phyloP scores from a whole-genome alignment of 2,113 vertebrate genomes.

The Tupaia chinensis region DNA sequence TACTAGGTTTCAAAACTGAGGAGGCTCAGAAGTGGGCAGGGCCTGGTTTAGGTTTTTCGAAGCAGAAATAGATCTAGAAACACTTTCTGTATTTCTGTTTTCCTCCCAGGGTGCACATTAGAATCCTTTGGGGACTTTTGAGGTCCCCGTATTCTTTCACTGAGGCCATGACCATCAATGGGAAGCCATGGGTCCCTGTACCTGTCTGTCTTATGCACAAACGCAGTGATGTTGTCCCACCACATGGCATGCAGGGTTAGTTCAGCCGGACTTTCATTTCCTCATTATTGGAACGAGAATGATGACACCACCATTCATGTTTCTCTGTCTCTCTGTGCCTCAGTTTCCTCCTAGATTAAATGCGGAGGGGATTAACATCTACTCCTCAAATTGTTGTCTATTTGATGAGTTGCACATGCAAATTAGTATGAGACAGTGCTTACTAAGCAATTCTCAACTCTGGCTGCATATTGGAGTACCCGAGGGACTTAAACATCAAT shows the following conservation, averaged over 20 bases:
- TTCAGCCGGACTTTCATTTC: neutral
- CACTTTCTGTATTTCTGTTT: neutral
- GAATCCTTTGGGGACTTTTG: neutral
- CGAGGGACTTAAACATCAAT: neutral
- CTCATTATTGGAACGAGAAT: neutral
- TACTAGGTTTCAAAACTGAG: neutral
- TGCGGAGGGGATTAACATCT: neutral
- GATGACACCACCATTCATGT: neutral
- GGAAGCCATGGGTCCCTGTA: neutral
- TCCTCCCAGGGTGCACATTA: neutral
- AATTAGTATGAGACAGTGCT: neutral
- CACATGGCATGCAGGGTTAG: neutral
- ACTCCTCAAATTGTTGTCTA: neutral
- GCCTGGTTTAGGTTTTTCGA: neutral
- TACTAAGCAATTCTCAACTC: neutral
- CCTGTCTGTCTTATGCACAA: accelerated
- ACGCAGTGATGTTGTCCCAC: neutral
- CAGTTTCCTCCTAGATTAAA: neutral
- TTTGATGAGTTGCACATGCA: neutral
- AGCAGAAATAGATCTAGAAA: neutral
- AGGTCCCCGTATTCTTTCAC: accelerated
- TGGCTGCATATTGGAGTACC: too few relatives aligned
- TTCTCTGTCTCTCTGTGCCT: neutral
- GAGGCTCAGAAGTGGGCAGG: too few relatives aligned
- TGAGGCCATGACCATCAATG: accelerated